Percentiles rank a stretch among this genome's conserved stretches.
Conservation (phyloP, 2,797 vertebrate species). For the Mallotus villosus region DNA sequence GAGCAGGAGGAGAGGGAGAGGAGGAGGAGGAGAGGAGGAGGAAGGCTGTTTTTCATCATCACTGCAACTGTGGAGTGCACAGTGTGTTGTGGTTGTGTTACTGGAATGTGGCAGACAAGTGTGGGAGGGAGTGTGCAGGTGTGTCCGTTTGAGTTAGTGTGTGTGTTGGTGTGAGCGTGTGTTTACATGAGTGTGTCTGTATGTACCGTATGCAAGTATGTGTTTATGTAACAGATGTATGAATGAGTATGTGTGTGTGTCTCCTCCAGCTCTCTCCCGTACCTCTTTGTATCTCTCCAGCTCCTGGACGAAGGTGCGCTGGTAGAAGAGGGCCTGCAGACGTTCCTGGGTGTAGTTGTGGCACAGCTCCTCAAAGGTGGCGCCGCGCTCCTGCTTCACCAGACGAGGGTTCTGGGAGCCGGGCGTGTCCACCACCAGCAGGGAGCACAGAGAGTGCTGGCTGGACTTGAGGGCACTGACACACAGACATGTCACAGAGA, state of each 20-base stretch:
- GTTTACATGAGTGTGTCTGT: not conserved
- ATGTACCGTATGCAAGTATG: not conserved
- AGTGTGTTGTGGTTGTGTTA: too few relatives aligned
- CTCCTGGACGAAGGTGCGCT: slow-evolving; percentile 89
- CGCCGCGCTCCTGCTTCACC: slow-evolving; percentile 78
- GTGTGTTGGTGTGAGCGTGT: not conserved
- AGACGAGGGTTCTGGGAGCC: slow-evolving; percentile 93
- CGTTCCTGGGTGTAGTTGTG: slow-evolving; percentile 97
- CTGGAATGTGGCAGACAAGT: slow-evolving; percentile 43
- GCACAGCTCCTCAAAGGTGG: slow-evolving; percentile 95
- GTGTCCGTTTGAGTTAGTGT: slow-evolving; percentile 19
- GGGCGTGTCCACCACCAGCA: slow-evolving; percentile 94
- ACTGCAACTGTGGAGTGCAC: too few relatives aligned
- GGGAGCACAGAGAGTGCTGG: slow-evolving; percentile 91
- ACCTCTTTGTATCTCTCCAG: slow-evolving; percentile 97
- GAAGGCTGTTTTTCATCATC: slow-evolving; percentile 20
- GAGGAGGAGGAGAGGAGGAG: too few relatives aligned
- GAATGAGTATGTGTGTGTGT: not conserved
- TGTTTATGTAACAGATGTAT: not conserved
- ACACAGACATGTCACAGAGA: slow-evolving; percentile 17
- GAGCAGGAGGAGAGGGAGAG: too few relatives aligned
- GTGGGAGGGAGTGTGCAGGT: slow-evolving; percentile 59
- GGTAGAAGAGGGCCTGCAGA: slow-evolving; percentile 92
- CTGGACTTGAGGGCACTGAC: slow-evolving; percentile 92
- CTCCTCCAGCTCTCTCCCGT: slow-evolving; percentile 21